phyloP scores from a whole-genome alignment of 2,888 invertebrate species.

The Psylliodes chrysocephalus region DNA sequence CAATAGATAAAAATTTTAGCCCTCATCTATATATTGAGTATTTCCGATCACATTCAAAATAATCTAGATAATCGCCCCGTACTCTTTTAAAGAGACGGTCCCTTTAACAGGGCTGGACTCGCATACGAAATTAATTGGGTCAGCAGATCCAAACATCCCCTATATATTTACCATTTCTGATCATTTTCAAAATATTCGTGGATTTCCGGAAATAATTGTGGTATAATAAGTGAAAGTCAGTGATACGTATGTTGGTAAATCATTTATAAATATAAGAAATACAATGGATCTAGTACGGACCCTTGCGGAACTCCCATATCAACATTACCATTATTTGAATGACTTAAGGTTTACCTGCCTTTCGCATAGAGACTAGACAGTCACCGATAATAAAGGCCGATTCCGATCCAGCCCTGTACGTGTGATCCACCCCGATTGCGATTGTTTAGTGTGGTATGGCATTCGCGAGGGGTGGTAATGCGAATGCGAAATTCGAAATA shows the following conservation, averaged over 20 bases:
- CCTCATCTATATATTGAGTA: slow-evolving; percentile 9
- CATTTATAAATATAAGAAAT: no score
- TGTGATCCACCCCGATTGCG: slow-evolving; percentile 13
- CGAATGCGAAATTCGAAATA: slow-evolving; percentile 16
- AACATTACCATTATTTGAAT: no score
- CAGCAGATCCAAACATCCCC: not conserved
- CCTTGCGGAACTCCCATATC: no score
- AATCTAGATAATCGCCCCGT: not conserved
- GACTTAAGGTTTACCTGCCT: no score
- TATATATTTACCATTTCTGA: no score
- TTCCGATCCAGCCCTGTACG: slow-evolving; percentile 2
- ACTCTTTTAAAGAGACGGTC: not conserved
- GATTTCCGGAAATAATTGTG: no score
- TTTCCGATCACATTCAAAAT: slow-evolving; percentile 11
- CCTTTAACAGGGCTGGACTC: not conserved
- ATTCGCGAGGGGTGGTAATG: slow-evolving; percentile 30
- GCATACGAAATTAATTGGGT: no score
- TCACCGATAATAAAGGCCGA: no score
- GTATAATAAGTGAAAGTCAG: no score
- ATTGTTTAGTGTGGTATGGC: slow-evolving; percentile 33
- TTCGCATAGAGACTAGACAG: no score
- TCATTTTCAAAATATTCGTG: not conserved
- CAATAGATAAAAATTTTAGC: slow-evolving; percentile 4
- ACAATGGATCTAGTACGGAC: no score
- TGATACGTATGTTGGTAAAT: no score